Evolutionary conservation across 1,140 invertebrate species (phyloP).

Genomic region (Trachymyrmex septentrionalis): DNA sequence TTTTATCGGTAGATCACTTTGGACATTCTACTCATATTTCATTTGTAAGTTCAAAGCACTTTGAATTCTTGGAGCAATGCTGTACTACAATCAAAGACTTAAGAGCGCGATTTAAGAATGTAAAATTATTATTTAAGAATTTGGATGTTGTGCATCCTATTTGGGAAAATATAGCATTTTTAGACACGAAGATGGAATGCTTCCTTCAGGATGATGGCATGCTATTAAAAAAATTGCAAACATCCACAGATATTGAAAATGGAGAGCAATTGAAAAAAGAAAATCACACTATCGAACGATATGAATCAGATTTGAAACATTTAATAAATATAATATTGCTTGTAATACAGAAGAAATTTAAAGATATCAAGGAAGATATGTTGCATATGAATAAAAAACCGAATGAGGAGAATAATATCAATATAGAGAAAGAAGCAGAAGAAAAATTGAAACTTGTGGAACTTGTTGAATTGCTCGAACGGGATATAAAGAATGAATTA

Average conservation of each 20-base stretch:
- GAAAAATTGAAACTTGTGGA: conserved; percentile 85
- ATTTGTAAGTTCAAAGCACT: conserved; percentile 83
- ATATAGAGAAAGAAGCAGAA: conserved; percentile 83
- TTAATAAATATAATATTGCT: conserved; percentile 88
- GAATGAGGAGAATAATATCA: conserved; percentile 76
- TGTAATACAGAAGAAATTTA: conserved; percentile 90
- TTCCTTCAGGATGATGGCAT: conserved; percentile 33
- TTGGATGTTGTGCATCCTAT: conserved; percentile 81
- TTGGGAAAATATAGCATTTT: conserved; percentile 74
- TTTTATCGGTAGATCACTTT: conserved; percentile 75
- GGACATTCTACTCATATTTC: conserved; percentile 73
- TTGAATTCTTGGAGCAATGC: conserved; percentile 76
- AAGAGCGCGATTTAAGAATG: conserved; percentile 74
- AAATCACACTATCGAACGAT: conserved; percentile 72
- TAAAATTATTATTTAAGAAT: conserved; percentile 83
- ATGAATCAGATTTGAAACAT: conserved; percentile 86
- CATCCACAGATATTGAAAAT: conserved; percentile 38
- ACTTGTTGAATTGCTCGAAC: conserved; percentile 87
- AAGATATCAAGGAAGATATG: conserved; percentile 84
- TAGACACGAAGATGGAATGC: conserved; percentile 70
- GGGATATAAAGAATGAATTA: conserved; percentile 87
- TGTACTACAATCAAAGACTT: conserved; percentile 81
- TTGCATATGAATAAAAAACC: neutral
- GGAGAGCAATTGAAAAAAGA: conserved; percentile 8
- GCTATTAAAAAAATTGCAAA: conserved; percentile 67